Base-by-base conservation (phyloP, 2,888 invertebrate species). In the Germaria angustata region DNA sequence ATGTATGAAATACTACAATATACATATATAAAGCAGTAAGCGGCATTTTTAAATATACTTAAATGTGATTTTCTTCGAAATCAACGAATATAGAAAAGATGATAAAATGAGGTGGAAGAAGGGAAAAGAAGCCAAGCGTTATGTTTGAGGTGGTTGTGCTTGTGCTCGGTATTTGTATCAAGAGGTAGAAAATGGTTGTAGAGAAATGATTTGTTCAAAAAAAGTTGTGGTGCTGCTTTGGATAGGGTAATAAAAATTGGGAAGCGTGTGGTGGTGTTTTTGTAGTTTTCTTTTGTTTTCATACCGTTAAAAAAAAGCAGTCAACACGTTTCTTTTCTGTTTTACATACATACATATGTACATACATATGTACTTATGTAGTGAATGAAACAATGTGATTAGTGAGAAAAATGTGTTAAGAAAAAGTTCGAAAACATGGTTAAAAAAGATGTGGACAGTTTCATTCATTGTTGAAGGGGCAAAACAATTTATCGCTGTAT, bases 11-110 rank as follows among this genome's bases (percentile, higher is more conserved):
- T 28, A 28, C 28, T 41, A 53, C 13, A 57, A 13, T 68, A 73
- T 36, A 65, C 34, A 13, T 68, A 73, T 36, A 65, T 44, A 22
- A 55, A 73, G 63, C 65, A 76, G 34, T 66, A 55, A 81, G 81
- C 81, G 72, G 81, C 81, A 77, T 81, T 81, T 80, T 71, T 41
- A 61, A 49, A 68, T 22, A 72, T 53, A 59, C 59, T 59, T 65
- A 61, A 68, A 77, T 59, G 68, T 22, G 65, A 71, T 66, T 61
- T 77, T 68, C 66, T 77, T 81, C 61, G 61, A 76, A 81, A 69
- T 75, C 22, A 55, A 36, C 24, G 15, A 66, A 39, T 34, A 51
- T 34, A 41, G 34, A 36, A 36, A 20, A 75, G 6, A 36, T 11
- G 51, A 39, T 8, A 44, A n/a, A 28, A 36, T 34, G 39, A 57